Conservation (phyloP, 2,797 vertebrate genomes). For the Rachycentron canadum region DNA sequence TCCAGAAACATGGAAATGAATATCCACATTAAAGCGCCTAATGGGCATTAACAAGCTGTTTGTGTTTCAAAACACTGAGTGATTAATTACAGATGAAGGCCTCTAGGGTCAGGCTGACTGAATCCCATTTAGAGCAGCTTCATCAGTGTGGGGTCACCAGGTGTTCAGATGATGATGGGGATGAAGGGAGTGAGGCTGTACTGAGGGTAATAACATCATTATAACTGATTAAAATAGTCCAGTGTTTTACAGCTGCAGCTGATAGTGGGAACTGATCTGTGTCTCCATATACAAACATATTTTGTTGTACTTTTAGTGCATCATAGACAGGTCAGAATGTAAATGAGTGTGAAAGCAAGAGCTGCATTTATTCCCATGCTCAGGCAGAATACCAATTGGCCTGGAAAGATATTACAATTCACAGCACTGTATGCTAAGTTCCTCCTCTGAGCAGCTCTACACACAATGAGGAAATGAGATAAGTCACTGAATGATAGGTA, state of each 20-base stretch:
- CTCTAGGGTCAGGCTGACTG: conserved; percentile 48
- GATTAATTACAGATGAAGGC: conserved; percentile 61
- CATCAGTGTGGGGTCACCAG: conserved; percentile 58
- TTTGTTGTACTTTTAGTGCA: conserved; percentile 22
- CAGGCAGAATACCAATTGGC: conserved; percentile 66
- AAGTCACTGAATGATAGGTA: conserved; percentile 53
- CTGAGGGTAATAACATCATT: conserved; percentile 54
- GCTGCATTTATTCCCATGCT: conserved; percentile 36
- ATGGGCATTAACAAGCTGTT: conserved; percentile 55
- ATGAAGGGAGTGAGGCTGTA: conserved; percentile 36
- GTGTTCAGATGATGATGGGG: conserved; percentile 58
- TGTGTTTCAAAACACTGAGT: conserved; percentile 53
- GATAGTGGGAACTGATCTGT: conserved; percentile 40
- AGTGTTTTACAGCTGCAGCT: conserved; percentile 34
- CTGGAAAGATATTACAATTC: conserved; percentile 59
- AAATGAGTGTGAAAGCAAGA: conserved; percentile 49
- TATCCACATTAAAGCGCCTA: conserved; percentile 30
- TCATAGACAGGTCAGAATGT: conserved; percentile 39
- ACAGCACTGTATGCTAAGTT: conserved; percentile 31
- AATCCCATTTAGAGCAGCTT: conserved; percentile 61
- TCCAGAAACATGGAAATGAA: neutral
- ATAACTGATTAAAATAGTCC: conserved; percentile 55
- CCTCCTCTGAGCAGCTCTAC: conserved; percentile 46
- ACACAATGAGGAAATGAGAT: conserved; percentile 56
- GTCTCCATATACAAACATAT: conserved; percentile 16